Percentiles rank a stretch among this genome's conserved stretches.
Conservation (phyloP, 2,797 vertebrate genomes). For the Malurus splendens region DNA sequence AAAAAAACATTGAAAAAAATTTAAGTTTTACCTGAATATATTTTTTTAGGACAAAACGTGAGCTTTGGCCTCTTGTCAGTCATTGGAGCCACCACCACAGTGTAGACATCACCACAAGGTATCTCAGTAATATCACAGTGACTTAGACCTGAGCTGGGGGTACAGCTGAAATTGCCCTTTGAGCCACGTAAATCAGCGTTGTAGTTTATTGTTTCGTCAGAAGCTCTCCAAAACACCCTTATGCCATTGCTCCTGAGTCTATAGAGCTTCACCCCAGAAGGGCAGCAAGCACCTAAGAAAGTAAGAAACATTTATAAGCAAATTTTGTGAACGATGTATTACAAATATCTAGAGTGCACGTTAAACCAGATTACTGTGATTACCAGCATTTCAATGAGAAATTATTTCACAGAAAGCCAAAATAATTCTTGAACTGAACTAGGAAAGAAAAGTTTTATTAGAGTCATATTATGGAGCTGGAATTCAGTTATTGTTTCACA, state of each 20-base stretch:
- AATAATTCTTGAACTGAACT: background rate
- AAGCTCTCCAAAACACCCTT: slow-evolving; percentile 79
- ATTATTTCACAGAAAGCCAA: background rate
- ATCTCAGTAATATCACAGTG: slow-evolving; percentile 77
- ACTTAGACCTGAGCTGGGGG: slow-evolving; percentile 62
- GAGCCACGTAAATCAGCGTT: slow-evolving; percentile 71
- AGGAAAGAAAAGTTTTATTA: background rate
- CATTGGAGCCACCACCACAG: slow-evolving; percentile 79
- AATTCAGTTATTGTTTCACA: background rate
- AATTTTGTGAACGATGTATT: background rate
- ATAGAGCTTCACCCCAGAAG: slow-evolving; percentile 83
- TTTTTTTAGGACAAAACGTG: slow-evolving; percentile 81
- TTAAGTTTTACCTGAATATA: slow-evolving; percentile 83
- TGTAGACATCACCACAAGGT: slow-evolving; percentile 82
- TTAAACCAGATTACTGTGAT: background rate
- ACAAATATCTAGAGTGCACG: background rate
- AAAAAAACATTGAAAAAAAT: background rate
- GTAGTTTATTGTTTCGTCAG: slow-evolving; percentile 66
- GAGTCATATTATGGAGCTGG: background rate
- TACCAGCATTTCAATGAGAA: background rate
- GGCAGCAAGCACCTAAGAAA: slow-evolving; percentile 86
- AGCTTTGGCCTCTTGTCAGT: slow-evolving; percentile 70
- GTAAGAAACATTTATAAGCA: background rate
- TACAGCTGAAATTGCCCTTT: slow-evolving; percentile 79
- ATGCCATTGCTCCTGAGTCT: slow-evolving; percentile 73